Percentiles rank a stretch among this genome's conserved stretches.
These are phyloP conservation scores for Mycetomoellerius zeteki DNA, from an alignment of 1,140 invertebrate genomes.

Conservation along the genomic window DNA sequence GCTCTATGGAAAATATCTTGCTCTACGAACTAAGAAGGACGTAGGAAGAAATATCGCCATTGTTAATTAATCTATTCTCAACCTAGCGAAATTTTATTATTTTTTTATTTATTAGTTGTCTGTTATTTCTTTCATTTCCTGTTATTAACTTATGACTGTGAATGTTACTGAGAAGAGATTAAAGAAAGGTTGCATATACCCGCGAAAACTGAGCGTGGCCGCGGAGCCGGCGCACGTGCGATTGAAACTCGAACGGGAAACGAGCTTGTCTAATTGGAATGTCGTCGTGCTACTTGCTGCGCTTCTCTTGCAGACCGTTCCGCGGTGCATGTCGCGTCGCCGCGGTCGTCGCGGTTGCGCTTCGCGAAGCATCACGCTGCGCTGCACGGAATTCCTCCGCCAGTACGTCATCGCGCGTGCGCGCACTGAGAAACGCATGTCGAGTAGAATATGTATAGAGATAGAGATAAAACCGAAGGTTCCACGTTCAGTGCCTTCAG, in stretches of 20 bases:
- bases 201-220: conserved; percentile 33
- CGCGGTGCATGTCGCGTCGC: conserved; percentile 22
- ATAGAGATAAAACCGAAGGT: conserved; percentile 2
- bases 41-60: not conserved
- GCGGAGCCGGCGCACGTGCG: not conserved
- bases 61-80: not conserved
- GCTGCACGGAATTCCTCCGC: conserved; percentile 52
- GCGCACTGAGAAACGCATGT: not conserved
- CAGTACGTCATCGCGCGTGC: conserved; percentile 11
- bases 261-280: conserved; percentile 68
- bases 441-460: not conserved
- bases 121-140: too few species aligned
- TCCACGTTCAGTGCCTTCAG: not conserved
- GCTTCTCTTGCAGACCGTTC: conserved; percentile 3
- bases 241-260: conserved; percentile 55
- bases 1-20: too few species aligned
- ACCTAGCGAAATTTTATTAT: not conserved
- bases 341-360: not conserved
- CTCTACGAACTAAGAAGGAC: too few species aligned
- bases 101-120: not conserved
- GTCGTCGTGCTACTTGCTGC: conserved; percentile 48
- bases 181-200: not conserved
- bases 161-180: not conserved
- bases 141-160: not conserved
- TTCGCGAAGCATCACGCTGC: conserved; percentile 12